Percentiles rank a stretch among this genome's conserved stretches.
Evolutionary conservation across 2,797 vertebrate genomes (phyloP).

Genomic region (Mormyrops boulengeri): DNA sequence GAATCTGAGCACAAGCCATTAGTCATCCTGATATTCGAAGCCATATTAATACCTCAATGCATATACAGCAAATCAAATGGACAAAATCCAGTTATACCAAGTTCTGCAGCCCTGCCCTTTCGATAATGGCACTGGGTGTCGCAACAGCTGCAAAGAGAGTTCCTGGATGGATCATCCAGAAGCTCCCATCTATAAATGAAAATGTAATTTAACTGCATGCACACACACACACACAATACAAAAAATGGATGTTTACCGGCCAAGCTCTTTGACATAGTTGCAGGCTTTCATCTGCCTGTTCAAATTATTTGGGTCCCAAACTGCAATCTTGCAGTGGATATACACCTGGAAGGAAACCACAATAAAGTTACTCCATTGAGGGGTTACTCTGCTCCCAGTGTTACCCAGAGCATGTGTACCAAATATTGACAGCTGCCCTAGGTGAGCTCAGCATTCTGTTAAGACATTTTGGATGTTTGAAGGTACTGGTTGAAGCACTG

Average conservation of each 20-base stretch:
- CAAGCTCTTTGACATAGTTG: constrained; percentile 49
- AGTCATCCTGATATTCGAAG: not conserved
- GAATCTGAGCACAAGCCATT: constrained; percentile 26
- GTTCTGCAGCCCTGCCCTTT: constrained; percentile 31
- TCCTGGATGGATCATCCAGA: constrained; percentile 49
- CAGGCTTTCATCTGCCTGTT: constrained; percentile 57
- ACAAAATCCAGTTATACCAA: constrained; percentile 36
- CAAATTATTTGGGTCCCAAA: constrained; percentile 49
- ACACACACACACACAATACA: not conserved
- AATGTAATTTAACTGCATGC: not conserved
- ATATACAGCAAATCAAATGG: not conserved
- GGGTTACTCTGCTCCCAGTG: not conserved
- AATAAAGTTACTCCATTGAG: not conserved
- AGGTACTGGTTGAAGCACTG: not conserved
- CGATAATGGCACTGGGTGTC: constrained; percentile 52
- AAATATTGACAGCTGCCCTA: not conserved
- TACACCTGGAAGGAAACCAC: constrained; percentile 57
- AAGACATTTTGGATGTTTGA: not conserved
- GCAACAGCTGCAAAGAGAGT: constrained; percentile 57
- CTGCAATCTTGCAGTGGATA: constrained; percentile 67
- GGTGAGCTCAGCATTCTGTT: not conserved
- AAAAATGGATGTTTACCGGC: constrained; percentile 44
- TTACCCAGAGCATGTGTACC: not conserved
- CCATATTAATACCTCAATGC: not conserved
- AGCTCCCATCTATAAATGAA: constrained; percentile 54